A percentile compares a stretch with the other conserved stretches of the same genome.
Conservation (phyloP, 1,140 invertebrate species). For the Cardiocondyla obscurior region DNA sequence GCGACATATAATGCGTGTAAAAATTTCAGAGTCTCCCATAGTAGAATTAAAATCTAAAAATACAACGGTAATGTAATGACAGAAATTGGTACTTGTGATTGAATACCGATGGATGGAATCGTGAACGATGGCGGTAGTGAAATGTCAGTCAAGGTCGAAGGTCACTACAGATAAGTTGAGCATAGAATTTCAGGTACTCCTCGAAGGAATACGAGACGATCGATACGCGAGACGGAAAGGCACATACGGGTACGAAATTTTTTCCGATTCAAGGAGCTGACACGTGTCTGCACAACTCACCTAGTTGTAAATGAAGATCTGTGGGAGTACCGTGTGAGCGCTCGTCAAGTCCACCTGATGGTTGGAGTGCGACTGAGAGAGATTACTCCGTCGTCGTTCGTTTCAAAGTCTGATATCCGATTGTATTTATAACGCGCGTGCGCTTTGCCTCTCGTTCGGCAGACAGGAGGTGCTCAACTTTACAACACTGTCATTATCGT, state of each 20-base stretch:
- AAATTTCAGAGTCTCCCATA: background rate
- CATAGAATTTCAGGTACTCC: constrained; percentile 1
- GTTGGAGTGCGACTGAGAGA: constrained; percentile 67
- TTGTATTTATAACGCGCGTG: constrained; percentile 45
- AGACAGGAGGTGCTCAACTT: constrained; percentile 54
- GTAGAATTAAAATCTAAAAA: background rate
- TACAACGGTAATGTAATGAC: background rate
- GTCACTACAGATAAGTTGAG: constrained; percentile 33
- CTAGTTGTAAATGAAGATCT: constrained; percentile 23
- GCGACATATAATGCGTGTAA: background rate
- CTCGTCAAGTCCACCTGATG: constrained; percentile 29
- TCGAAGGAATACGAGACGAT: background rate
- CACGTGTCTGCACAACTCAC: constrained; percentile 58
- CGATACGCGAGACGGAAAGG: background rate
- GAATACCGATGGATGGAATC: background rate
- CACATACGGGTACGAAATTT: background rate
- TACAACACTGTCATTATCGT: background rate
- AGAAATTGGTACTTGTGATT: background rate
- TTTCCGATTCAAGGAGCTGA: background rate
- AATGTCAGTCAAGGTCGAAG: constrained; percentile 77
- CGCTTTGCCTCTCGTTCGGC: constrained; percentile 1
- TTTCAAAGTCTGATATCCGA: constrained; percentile 68
- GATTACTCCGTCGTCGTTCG: constrained; percentile 38
- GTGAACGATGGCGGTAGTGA: background rate
- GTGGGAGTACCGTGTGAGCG: background rate